phyloP scores from a whole-genome alignment of 2,797 vertebrate genomes.

The Schizothorax lantsangensis region DNA sequence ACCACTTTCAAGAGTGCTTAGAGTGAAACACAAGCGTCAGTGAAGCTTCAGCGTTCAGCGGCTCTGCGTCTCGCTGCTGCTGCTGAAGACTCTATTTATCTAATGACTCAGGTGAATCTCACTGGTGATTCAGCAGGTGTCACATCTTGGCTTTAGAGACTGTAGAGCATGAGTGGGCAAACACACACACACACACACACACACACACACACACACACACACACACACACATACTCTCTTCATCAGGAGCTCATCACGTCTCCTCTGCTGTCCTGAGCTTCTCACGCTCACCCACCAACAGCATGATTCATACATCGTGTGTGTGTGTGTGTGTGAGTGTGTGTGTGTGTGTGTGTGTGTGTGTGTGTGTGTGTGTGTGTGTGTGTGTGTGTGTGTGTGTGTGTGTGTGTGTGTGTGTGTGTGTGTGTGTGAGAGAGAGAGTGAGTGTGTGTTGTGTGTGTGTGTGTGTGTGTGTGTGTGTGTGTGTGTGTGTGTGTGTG shows the following conservation, averaged over 20 bases:
- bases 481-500: too few species aligned
- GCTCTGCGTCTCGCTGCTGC: background rate
- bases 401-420: too few species aligned
- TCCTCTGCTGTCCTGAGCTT: background rate
- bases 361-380: too few species aligned
- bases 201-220: slow-evolving; percentile 38
- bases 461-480: too few species aligned
- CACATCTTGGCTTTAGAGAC: slow-evolving; percentile 52
- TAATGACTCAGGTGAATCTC: slow-evolving; percentile 65
- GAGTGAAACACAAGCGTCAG: slow-evolving; percentile 24
- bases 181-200: slow-evolving; percentile 38
- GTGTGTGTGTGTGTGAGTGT: background rate
- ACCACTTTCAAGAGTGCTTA: background rate
- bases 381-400: too few species aligned
- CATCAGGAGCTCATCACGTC: background rate
- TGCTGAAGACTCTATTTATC: slow-evolving; percentile 60
- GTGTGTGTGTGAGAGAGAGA: too few species aligned
- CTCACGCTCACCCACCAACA: background rate
- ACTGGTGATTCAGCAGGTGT: slow-evolving; percentile 67
- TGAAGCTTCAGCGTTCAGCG: slow-evolving; percentile 45
- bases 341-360: too few species aligned
- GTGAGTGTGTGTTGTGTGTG: too few species aligned
- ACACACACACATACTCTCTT: slow-evolving; percentile 37
- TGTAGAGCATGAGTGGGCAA: slow-evolving; percentile 50
- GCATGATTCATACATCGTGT: background rate